phyloP scores from a whole-genome alignment of 2,888 invertebrate species.

The Zaprionus bogoriensis region DNA sequence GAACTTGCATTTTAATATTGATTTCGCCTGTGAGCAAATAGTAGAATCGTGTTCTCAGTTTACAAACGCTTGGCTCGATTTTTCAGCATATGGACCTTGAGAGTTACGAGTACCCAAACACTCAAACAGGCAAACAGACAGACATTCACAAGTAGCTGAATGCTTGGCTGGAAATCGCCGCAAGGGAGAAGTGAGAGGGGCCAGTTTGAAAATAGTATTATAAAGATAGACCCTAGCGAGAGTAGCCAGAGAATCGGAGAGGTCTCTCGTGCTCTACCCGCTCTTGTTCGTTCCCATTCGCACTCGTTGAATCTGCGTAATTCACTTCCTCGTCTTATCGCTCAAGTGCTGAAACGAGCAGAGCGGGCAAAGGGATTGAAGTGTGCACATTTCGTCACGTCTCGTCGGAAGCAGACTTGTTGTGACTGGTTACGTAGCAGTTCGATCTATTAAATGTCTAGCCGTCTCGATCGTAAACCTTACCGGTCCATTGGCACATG shows the following conservation, averaged over 20 bases:
- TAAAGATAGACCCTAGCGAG: slow-evolving; percentile 7
- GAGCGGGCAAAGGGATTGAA: slow-evolving; percentile 36
- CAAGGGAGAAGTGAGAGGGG: neutral
- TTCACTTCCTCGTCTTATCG: slow-evolving; percentile 49
- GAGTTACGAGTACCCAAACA: slow-evolving; percentile 16
- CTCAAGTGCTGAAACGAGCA: too few species aligned
- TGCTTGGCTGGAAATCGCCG: slow-evolving; percentile 12
- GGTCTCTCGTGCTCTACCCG: neutral
- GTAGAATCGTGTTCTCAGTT: slow-evolving; percentile 67
- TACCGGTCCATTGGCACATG: slow-evolving; percentile 21
- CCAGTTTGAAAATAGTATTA: slow-evolving; percentile 2
- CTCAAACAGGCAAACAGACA: neutral
- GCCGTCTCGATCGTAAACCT: slow-evolving; percentile 54
- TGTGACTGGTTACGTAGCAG: slow-evolving; percentile 35
- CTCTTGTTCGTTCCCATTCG: neutral
- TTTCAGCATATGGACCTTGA: slow-evolving; percentile 36
- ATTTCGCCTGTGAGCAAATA: slow-evolving; percentile 74
- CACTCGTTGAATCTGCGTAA: slow-evolving; percentile 32
- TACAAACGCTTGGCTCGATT: slow-evolving; percentile 68
- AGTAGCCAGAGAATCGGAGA: neutral
- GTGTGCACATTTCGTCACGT: slow-evolving; percentile 68
- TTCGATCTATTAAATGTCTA: slow-evolving; percentile 55
- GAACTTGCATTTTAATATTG: slow-evolving; percentile 48
- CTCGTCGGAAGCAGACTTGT: slow-evolving; percentile 50
- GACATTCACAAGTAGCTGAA: neutral